Base-by-base conservation (phyloP, 2,888 invertebrate species). In the Pseudoips prasinana region DNA sequence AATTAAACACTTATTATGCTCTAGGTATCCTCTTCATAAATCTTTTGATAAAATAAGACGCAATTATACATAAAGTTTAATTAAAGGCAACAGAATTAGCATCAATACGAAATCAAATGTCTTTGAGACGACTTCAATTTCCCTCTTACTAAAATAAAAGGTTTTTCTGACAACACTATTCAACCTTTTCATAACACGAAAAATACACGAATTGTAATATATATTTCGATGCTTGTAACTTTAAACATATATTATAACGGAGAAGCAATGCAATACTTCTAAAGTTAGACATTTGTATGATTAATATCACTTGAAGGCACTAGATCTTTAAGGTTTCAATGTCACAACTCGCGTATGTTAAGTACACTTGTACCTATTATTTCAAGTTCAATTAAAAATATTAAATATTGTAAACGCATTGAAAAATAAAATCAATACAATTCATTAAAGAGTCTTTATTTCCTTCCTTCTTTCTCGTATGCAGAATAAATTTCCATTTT, bases 281-380 rank as follows among this genome's bases (percentile, higher is more conserved):
- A 55, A 62, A 53, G 45, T 53, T 52, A 54, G 39, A 49, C 58
- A 48, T 54, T 63, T 58, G 46, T 65, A 56, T n/a, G n/a, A n/a
- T 62, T 73, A 68, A 74, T 76, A 78, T 77, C 78, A 80, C 80
- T 71, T 30, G 54, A 57, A 63, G 64, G 75, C 77, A 81, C 80
- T 70, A 73, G 64, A 56, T 67, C 47, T 33, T 57, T 77, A 74
- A 74, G 69, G 49, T 58, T 61, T 66, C 73, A 71, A 67, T 57
- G 54, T 72, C 75, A 77, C 79, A 54, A 60, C 53, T 60, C 54
- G 61, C 57, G 68, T 76, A 71, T 64, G 60, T 64, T 75, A 72
- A 69, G 62, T 54, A 66, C 76, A 79, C 75, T 60, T 74, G 63
- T 70, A 69, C 62, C 62, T 72, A 69, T 58, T 70, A 67, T 68